Evolutionary conservation across 2,797 vertebrate species (phyloP).

Genomic region (Corythornis leucogaster): DNA sequence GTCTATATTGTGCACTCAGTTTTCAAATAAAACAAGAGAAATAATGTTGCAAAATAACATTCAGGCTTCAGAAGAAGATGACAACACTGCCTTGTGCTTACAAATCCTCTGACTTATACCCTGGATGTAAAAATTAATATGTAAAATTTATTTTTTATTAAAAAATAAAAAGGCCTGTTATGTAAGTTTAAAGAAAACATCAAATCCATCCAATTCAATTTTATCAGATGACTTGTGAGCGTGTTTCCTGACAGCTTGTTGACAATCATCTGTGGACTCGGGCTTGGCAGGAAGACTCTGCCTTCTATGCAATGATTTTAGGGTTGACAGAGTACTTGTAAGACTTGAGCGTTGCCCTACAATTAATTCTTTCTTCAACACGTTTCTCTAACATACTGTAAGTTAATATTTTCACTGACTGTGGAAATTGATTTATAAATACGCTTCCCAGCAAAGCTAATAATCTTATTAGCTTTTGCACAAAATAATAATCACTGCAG

Average conservation of each 20-base stretch:
- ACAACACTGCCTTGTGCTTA: background rate
- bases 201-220: background rate
- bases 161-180: background rate
- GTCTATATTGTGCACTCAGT: background rate
- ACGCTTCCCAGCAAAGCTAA: conserved; percentile 47
- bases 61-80: background rate
- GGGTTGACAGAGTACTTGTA: conserved; percentile 43
- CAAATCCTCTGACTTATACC: background rate
- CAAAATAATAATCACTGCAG: conserved; percentile 40
- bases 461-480: conserved; percentile 49
- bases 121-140: background rate
- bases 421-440: conserved; percentile 39
- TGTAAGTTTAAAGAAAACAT: background rate
- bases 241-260: conserved; percentile 53
- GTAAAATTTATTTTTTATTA: no score
- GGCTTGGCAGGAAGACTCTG: conserved; percentile 56
- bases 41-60: background rate
- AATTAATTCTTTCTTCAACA: conserved; percentile 63
- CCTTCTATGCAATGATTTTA: conserved; percentile 56
- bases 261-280: conserved; percentile 57
- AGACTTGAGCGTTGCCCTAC: conserved; percentile 43
- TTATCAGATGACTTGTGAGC: conserved; percentile 19
- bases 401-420: conserved; percentile 14
- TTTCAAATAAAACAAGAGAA: background rate
- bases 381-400: conserved; percentile 26